These are phyloP conservation scores for Graphium colonna DNA, from an alignment of 2,888 invertebrate genomes.

Conservation along the genomic window DNA sequence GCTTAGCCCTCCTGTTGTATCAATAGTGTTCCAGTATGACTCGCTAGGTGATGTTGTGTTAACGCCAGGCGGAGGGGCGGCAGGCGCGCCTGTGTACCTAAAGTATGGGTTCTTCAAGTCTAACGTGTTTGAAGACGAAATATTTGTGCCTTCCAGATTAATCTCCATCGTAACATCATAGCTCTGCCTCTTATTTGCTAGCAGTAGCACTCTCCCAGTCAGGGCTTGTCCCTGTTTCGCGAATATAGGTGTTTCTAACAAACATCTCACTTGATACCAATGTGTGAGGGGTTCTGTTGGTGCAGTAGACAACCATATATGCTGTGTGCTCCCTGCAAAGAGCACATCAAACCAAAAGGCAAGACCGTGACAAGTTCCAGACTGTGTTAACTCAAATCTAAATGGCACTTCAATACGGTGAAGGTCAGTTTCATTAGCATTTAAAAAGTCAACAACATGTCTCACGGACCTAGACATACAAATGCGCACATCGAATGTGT, in stretches of 20 bases:
- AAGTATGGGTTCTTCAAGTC: conserved; percentile 99
- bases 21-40: conserved; percentile 92
- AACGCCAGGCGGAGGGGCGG: conserved; percentile 94
- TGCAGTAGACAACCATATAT: conserved; percentile 98
- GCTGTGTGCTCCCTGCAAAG: conserved; percentile 93
- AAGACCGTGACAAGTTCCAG: conserved; percentile 97
- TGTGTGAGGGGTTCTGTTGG: conserved; percentile 99
- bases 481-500: conserved; percentile 98
- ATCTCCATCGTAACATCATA: conserved; percentile 99
- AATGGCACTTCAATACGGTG: conserved; percentile 97
- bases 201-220: conserved; percentile 91
- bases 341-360: conserved; percentile 99
- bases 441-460: conserved; percentile 88
- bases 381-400: conserved; percentile 94
- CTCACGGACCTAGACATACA: conserved; percentile 96
- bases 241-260: conserved; percentile 95
- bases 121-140: conserved; percentile 90
- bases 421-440: conserved; percentile 95
- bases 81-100: conserved; percentile 95
- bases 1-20: conserved; percentile 82
- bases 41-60: conserved; percentile 96
- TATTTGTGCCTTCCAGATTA: conserved; percentile 92
- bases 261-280: conserved; percentile 99
- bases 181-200: conserved; percentile 98
- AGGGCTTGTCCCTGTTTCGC: conserved; percentile 96